phyloP scores from a whole-genome alignment of 2,888 invertebrate genomes.

The Isotomurus palustris region DNA sequence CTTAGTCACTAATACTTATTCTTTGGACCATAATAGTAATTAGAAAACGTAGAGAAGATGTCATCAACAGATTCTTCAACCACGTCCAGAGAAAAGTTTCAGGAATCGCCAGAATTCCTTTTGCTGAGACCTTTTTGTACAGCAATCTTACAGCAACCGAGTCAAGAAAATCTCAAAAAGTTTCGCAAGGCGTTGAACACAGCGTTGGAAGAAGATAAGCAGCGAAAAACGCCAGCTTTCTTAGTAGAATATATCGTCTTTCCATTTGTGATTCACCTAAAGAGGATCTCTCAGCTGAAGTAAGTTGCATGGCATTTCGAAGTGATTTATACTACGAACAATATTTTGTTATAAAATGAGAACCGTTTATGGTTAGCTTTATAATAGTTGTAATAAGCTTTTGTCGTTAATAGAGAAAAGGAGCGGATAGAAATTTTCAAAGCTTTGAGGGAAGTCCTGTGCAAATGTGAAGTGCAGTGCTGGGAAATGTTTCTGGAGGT shows the following conservation, averaged over 20 bases:
- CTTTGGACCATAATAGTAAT: too few species aligned
- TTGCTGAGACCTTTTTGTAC: constrained; percentile 24
- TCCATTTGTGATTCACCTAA: constrained; percentile 35
- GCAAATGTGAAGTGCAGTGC: constrained; percentile 10
- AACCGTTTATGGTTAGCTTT: not conserved
- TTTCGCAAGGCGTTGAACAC: constrained; percentile 15
- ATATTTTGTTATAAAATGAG: not conserved
- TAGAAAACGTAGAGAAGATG: too few species aligned
- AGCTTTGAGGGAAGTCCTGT: constrained; percentile 17
- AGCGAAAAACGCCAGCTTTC: constrained; percentile 11
- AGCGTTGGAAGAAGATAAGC: not conserved
- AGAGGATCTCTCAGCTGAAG: constrained; percentile 15
- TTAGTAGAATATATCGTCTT: constrained; percentile 27
- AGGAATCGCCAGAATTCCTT: constrained; percentile 15
- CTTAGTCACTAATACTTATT: too few species aligned
- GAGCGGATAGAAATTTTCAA: constrained; percentile 11
- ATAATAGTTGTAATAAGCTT: not conserved
- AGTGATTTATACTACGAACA: not conserved
- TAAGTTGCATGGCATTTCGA: not conserved
- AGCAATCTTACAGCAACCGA: constrained; percentile 17
- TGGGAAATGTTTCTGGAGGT: constrained; percentile 33
- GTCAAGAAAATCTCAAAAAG: constrained; percentile 4
- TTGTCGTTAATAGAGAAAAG: constrained; percentile 18
- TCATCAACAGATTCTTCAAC: too few species aligned
- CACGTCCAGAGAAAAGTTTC: too few species aligned